phyloP scores from a whole-genome alignment of 2,113 vertebrate genomes.

The Prunella fulvescens region DNA sequence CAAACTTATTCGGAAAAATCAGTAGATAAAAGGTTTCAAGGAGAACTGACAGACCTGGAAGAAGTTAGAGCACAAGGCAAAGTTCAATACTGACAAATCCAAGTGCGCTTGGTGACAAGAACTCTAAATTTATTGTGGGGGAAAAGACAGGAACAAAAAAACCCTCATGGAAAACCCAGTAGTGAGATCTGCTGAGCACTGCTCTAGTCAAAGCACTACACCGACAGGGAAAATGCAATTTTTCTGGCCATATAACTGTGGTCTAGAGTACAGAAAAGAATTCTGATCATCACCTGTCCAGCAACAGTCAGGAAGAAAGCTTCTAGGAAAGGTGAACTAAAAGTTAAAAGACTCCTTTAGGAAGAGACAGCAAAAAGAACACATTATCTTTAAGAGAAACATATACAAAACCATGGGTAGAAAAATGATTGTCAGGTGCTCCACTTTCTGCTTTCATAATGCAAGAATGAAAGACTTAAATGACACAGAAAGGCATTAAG shows the following conservation, averaged over 20 bases:
- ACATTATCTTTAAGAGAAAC: background rate
- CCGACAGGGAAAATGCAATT: background rate
- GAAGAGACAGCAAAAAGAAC: background rate
- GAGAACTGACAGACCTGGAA: background rate
- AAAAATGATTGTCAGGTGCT: background rate
- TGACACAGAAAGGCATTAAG: background rate
- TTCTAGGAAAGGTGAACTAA: background rate
- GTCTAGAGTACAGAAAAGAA: background rate
- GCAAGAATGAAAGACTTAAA: background rate
- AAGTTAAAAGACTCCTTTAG: background rate
- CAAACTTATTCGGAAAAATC: background rate
- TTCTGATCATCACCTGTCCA: background rate
- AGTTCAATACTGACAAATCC: background rate
- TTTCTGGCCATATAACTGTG: background rate
- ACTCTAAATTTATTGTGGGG: background rate
- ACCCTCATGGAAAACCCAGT: background rate
- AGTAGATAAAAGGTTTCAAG: background rate
- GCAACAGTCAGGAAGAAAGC: background rate
- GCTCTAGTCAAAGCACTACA: background rate
- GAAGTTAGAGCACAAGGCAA: background rate
- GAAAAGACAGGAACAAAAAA: background rate
- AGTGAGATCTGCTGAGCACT: background rate
- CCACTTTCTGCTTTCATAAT: slow-evolving; percentile 20
- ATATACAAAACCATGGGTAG: background rate
- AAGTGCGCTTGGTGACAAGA: background rate